Conservation (phyloP, 2,888 invertebrate species). For the Amphipyra berbera region DNA sequence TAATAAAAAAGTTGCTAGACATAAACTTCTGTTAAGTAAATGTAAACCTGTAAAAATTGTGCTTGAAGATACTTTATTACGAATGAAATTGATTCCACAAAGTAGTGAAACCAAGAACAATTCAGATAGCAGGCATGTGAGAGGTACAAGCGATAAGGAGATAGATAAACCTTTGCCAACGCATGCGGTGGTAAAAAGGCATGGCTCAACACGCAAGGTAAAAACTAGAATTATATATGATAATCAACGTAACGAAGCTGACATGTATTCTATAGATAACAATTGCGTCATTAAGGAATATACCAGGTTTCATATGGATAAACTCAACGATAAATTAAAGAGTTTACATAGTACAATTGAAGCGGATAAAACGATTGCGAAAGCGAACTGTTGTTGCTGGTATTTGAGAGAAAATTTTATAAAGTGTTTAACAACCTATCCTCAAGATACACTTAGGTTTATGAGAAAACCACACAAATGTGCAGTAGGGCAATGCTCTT, state of each 20-base stretch:
- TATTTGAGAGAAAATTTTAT: conserved; percentile 50
- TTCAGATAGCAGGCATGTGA: not conserved
- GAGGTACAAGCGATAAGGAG: not conserved
- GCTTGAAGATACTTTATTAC: conserved; percentile 22
- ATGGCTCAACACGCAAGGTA: not conserved
- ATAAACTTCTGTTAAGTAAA: conserved; percentile 2
- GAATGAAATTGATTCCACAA: not conserved
- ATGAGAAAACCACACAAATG: conserved; percentile 57
- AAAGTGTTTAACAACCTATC: conserved; percentile 7
- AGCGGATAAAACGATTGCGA: not conserved
- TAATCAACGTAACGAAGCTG: conserved; percentile 24
- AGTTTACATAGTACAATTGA: not conserved
- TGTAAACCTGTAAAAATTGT: conserved; percentile 42
- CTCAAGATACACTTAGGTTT: conserved; percentile 20
- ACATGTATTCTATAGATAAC: conserved; percentile 30
- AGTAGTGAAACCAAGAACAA: not conserved
- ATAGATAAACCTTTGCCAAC: not conserved
- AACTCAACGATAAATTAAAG: not conserved
- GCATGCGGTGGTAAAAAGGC: too few relatives aligned
- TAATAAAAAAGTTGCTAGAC: conserved; percentile 32
- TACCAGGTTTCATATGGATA: conserved; percentile 13
- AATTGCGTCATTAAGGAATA: conserved; percentile 24
- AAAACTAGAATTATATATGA: conserved; percentile 23
- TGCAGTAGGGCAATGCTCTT: conserved; percentile 47
- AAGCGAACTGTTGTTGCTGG: conserved; percentile 66